A percentile compares a stretch with the other conserved stretches of the same genome.
phyloP scores from a whole-genome alignment of 2,888 invertebrate genomes.

The Petrolisthes cinctipes region DNA sequence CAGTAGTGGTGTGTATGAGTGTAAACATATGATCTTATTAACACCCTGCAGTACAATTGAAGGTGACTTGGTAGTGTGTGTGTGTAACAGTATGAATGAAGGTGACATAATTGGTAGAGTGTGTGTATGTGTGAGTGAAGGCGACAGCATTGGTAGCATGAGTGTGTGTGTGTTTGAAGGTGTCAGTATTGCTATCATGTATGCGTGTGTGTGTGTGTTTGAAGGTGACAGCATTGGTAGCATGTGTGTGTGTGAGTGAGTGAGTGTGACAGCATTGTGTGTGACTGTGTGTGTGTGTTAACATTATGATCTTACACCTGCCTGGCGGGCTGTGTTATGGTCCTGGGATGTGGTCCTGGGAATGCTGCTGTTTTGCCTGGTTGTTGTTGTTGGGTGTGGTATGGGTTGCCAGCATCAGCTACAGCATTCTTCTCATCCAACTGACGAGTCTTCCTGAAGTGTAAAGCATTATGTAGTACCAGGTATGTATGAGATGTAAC shows the following conservation, averaged over 20 bases:
- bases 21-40: too few species aligned
- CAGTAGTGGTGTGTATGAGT: neutral
- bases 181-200: neutral
- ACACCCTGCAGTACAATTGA: too few species aligned
- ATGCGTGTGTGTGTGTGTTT: too few species aligned
- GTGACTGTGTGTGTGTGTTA: neutral
- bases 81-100: too few species aligned
- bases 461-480: too few species aligned
- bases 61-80: too few species aligned
- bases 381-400: constrained; percentile 25
- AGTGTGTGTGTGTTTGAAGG: neutral
- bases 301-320: constrained; percentile 55
- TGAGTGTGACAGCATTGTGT: neutral
- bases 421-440: constrained; percentile 56
- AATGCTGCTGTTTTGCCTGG: constrained; percentile 44
- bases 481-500: too few species aligned
- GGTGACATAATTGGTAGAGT: neutral
- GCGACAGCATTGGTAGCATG: neutral
- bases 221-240: neutral
- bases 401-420: constrained; percentile 62
- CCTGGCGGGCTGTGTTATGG: constrained; percentile 65
- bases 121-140: neutral
- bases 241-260: neutral
- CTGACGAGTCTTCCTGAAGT: neutral
- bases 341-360: constrained; percentile 62